These are phyloP conservation scores for Gephyroberyx darwinii DNA, from an alignment of 2,797 vertebrate species.

Conservation along the genomic window DNA sequence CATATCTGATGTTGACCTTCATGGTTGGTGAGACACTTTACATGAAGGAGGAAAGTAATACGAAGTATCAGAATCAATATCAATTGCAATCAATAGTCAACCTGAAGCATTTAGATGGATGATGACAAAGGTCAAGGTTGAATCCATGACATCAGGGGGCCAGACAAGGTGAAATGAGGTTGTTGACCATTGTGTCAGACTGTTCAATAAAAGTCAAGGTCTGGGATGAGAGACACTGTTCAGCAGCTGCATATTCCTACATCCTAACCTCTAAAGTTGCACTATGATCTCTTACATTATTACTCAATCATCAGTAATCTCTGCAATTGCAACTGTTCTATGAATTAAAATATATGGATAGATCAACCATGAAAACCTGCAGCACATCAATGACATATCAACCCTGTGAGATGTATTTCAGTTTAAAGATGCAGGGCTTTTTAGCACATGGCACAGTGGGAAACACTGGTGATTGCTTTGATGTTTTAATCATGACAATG, in stretches of 20 bases:
- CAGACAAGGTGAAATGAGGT: neutral
- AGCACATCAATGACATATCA: slow-evolving; percentile 28
- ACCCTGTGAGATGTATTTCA: slow-evolving; percentile 15
- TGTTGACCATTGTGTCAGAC: too few relatives aligned
- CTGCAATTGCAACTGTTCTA: neutral
- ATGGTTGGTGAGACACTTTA: neutral
- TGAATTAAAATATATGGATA: slow-evolving; percentile 12
- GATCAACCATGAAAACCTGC: neutral
- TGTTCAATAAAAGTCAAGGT: neutral
- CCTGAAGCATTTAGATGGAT: neutral
- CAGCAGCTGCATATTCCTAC: slow-evolving; percentile 3
- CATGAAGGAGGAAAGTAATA: slow-evolving; percentile 5
- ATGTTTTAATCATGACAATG: slow-evolving; percentile 55
- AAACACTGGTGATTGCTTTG: slow-evolving; percentile 29
- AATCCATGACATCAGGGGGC: neutral
- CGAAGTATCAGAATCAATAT: slow-evolving; percentile 20
- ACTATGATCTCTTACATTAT: slow-evolving; percentile 3
- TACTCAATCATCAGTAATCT: slow-evolving; percentile 5
- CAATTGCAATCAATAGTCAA: slow-evolving; percentile 4
- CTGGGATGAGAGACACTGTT: neutral
- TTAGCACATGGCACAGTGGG: slow-evolving; percentile 1
- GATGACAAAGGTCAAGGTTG: neutral
- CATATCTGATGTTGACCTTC: slow-evolving; percentile 35
- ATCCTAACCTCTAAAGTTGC: neutral
- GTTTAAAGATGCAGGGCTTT: slow-evolving; percentile 6